Percentiles rank a stretch among this genome's conserved stretches.
Conservation (phyloP, 2,113 vertebrate genomes). For the Ceyx melanurus region DNA sequence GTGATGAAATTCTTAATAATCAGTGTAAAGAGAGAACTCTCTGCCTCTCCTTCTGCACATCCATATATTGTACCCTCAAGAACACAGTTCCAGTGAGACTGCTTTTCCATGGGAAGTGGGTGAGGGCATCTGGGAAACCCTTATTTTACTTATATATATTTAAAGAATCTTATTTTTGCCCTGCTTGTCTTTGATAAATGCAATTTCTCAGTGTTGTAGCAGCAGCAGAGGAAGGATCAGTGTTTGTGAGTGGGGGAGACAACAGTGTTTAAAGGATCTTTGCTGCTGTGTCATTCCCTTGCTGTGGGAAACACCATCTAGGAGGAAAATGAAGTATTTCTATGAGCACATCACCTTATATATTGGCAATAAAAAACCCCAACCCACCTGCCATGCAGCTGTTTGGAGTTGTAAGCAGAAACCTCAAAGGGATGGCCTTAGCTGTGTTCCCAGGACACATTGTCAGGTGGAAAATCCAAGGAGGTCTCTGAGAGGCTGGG, state of each 20-base stretch:
- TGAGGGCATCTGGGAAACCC: neutral
- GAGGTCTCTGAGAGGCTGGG: neutral
- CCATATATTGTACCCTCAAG: neutral
- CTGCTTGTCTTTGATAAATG: neutral
- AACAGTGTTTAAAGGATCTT: neutral
- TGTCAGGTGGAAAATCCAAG: neutral
- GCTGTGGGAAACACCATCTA: neutral
- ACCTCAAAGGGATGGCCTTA: neutral
- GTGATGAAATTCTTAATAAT: neutral
- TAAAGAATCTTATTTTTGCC: neutral
- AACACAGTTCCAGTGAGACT: neutral
- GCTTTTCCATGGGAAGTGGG: neutral
- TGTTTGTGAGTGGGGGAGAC: neutral
- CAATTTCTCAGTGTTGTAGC: neutral
- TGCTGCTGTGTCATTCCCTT: neutral
- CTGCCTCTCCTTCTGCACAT: neutral
- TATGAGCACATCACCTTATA: neutral
- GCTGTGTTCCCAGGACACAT: neutral
- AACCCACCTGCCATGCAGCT: neutral
- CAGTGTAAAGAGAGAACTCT: neutral
- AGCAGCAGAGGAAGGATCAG: neutral
- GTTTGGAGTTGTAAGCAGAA: neutral
- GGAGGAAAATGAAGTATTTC: neutral
- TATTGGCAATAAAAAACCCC: neutral
- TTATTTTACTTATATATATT: too few relatives aligned